phyloP scores from a whole-genome alignment of 2,113 vertebrate genomes.

The Plecturocebus donacophilus region DNA sequence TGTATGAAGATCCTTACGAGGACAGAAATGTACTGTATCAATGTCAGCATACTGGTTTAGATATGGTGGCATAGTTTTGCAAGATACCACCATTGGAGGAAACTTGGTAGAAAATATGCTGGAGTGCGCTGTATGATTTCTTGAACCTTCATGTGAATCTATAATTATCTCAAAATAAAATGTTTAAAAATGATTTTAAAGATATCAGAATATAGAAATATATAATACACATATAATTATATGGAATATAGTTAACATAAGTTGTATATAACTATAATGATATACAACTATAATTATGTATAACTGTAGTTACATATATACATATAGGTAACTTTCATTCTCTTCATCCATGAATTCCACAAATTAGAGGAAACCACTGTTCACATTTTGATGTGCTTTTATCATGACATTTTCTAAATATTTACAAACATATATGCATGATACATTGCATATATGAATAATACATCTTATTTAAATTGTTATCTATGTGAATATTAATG shows the following conservation, averaged over 20 bases:
- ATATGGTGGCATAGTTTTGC: background rate
- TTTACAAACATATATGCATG: background rate
- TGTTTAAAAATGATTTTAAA: background rate
- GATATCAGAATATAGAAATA: background rate
- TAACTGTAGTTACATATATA: background rate
- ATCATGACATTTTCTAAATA: background rate
- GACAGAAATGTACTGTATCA: background rate
- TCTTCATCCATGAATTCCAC: background rate
- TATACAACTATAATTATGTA: background rate
- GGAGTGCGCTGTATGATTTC: background rate
- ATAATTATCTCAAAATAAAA: background rate
- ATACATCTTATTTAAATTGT: background rate
- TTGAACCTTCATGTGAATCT: background rate
- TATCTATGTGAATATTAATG: background rate
- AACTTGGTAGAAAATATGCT: background rate
- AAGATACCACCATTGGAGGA: background rate
- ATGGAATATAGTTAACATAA: background rate
- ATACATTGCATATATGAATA: background rate
- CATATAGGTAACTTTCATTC: background rate
- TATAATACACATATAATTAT: background rate
- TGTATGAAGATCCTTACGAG: background rate
- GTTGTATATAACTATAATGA: background rate
- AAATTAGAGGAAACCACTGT: background rate
- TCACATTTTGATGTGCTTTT: background rate
- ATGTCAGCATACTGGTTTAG: background rate